Evolutionary conservation across 2,888 invertebrate genomes (phyloP).

Genomic region (Nemapogon koenigi): DNA sequence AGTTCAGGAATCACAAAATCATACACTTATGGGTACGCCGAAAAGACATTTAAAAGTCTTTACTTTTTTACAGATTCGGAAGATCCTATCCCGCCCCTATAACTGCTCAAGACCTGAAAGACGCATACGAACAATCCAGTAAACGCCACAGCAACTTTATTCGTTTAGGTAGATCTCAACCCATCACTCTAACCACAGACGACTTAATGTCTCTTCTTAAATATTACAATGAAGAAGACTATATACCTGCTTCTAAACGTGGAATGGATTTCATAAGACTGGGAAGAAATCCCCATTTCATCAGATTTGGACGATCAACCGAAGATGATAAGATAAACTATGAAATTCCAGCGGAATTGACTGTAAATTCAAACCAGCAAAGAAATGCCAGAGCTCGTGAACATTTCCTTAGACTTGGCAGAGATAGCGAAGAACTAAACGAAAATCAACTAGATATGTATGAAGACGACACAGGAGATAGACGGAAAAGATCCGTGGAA

Average conservation of each 20-base stretch:
- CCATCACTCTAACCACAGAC: conserved; percentile 36
- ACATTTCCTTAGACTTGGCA: conserved; percentile 49
- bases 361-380: conserved; percentile 25
- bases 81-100: conserved; percentile 47
- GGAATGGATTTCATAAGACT: conserved; percentile 43
- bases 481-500: conserved; percentile 47
- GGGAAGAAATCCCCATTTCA: conserved; percentile 51
- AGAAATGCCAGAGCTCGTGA: conserved; percentile 48
- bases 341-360: conserved; percentile 12
- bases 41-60: too few species aligned
- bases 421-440: conserved; percentile 43
- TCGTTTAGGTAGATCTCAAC: conserved; percentile 48
- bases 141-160: conserved; percentile 47
- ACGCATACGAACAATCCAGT: conserved; percentile 30
- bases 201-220: conserved; percentile 41
- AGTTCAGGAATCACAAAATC: too few species aligned
- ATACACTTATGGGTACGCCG: too few species aligned
- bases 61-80: conserved; percentile 34
- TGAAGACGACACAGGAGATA: conserved; percentile 29
- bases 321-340: conserved; percentile 25
- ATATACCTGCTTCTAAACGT: conserved; percentile 36
- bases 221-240: conserved; percentile 40
- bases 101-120: conserved; percentile 45
- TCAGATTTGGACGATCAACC: conserved; percentile 48
- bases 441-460: conserved; percentile 28